These are phyloP conservation scores for Euplagia quadripunctaria DNA, from an alignment of 2,888 invertebrate genomes.

Conservation along the genomic window DNA sequence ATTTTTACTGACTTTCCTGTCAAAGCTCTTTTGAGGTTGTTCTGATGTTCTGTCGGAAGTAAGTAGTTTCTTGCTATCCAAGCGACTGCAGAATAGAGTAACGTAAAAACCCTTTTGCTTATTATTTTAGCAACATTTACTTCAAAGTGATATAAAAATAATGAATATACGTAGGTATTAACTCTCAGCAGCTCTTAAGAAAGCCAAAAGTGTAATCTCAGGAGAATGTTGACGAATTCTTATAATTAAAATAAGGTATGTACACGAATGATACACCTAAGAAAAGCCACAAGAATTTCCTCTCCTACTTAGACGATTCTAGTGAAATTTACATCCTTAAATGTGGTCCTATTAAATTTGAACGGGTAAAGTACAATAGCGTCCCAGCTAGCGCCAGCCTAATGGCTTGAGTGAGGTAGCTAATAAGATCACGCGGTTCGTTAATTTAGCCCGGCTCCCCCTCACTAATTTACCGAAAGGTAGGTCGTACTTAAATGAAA, in stretches of 20 bases:
- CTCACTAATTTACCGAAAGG: constrained; percentile 64
- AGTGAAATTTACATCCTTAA: constrained; percentile 44
- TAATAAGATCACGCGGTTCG: constrained; percentile 76
- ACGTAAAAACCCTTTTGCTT: too few relatives aligned
- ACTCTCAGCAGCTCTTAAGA: neutral
- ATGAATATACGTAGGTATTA: neutral
- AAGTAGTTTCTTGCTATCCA: too few relatives aligned
- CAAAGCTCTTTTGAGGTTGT: too few relatives aligned
- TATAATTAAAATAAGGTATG: constrained; percentile 21
- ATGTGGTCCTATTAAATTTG: constrained; percentile 64
- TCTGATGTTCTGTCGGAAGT: too few relatives aligned
- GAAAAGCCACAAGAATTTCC: constrained; percentile 22
- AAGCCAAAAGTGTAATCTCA: neutral
- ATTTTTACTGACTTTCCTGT: neutral
- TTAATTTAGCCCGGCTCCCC: constrained; percentile 63
- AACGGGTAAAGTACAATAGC: constrained; percentile 60
- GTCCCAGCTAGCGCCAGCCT: constrained; percentile 47
- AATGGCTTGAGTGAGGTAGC: constrained; percentile 68
- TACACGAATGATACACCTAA: constrained; percentile 23
- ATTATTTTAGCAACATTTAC: neutral
- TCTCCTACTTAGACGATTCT: constrained; percentile 25
- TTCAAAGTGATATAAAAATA: neutral
- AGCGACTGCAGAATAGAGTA: too few relatives aligned
- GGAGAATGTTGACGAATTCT: neutral
- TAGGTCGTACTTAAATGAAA: constrained; percentile 60